Conservation (phyloP, 2,113 vertebrate species). For the Anoplopoma fimbria region DNA sequence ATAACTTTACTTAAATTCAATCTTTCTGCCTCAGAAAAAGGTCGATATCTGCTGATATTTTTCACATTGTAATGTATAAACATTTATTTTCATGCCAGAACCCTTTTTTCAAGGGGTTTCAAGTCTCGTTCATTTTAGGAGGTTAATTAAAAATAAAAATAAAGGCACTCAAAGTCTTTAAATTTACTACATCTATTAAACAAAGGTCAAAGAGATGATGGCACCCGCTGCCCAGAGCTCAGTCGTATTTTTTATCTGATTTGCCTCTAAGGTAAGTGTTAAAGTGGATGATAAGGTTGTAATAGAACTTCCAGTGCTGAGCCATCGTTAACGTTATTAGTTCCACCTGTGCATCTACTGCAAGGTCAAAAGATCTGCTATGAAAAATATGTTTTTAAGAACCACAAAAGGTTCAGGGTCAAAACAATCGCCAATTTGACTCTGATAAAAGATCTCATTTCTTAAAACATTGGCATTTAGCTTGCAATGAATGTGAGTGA, state of each 20-base stretch:
- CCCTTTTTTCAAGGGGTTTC: neutral
- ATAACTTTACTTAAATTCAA: neutral
- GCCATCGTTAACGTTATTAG: neutral
- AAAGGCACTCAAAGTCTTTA: neutral
- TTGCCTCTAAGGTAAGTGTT: neutral
- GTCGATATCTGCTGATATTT: neutral
- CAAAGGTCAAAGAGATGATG: conserved; percentile 15
- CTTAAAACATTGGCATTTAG: conserved; percentile 12
- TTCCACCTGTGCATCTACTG: conserved; percentile 17
- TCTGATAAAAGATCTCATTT: neutral
- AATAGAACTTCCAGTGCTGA: neutral
- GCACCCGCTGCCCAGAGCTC: neutral
- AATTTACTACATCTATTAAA: conserved; percentile 2
- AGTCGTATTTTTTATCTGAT: neutral
- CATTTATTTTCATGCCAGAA: neutral
- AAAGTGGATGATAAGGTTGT: neutral
- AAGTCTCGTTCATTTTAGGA: neutral
- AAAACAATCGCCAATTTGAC: neutral
- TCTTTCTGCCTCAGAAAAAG: neutral
- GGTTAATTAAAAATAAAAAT: neutral
- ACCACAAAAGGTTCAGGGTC: neutral
- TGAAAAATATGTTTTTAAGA: neutral
- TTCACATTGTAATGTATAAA: neutral
- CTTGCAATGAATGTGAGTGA: conserved; percentile 11
- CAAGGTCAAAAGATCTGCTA: neutral